phyloP scores from a whole-genome alignment of 2,797 vertebrate genomes.

The Myotis vivesi region DNA sequence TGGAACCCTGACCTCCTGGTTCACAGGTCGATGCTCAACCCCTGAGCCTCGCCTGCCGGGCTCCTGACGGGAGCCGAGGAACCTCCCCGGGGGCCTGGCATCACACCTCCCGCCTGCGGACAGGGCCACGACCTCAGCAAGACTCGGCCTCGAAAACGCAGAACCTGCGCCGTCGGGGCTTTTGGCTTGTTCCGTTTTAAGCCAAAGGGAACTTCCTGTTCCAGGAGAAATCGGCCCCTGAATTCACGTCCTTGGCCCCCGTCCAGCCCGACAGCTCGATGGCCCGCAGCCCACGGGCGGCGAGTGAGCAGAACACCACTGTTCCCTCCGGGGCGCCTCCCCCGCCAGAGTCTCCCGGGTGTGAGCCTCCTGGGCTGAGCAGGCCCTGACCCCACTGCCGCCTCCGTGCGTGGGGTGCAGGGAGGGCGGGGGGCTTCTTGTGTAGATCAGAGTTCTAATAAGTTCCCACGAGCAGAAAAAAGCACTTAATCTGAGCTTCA shows the following conservation, averaged over 20 bases:
- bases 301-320: conserved; percentile 18
- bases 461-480: not conserved
- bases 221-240: conserved; percentile 34
- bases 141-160: not conserved
- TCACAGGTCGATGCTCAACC: too few relatives aligned
- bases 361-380: not conserved
- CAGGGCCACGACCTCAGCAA: not conserved
- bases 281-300: not conserved
- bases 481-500: not conserved
- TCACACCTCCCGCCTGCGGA: not conserved
- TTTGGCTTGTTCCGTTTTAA: conserved; percentile 5
- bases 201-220: conserved; percentile 64
- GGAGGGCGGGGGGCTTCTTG: not conserved
- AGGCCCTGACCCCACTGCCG: conserved; percentile 18
- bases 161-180: not conserved
- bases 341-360: not conserved
- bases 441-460: not conserved
- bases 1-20: too few relatives aligned
- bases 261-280: not conserved
- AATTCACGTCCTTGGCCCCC: conserved; percentile 39
- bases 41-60: too few relatives aligned
- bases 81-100: not conserved
- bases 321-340: conserved; percentile 22
- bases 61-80: not conserved
- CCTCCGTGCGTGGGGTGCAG: not conserved